Base-by-base conservation (phyloP, 2,113 vertebrate species). In the Rhombomys opimus region DNA sequence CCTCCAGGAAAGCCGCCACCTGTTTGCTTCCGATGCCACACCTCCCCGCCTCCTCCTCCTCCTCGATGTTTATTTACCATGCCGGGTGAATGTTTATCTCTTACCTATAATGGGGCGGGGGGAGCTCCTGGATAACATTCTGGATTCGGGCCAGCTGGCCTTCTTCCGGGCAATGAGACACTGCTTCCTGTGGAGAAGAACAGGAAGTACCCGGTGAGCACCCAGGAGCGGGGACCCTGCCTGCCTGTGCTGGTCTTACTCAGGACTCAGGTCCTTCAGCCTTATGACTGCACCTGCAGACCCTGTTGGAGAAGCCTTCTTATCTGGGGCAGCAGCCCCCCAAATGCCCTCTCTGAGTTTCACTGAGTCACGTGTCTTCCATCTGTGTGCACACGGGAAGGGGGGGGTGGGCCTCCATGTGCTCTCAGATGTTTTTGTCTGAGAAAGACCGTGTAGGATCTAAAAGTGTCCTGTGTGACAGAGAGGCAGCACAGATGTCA, bases 91-190 rank as follows among this genome's bases (percentile, higher is more conserved):
- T 3, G 6, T 12, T 86, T 61, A 25, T 77, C 41, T 97, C 97
- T 98, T 98, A 99, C 99, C 99, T 99, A 97, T 99, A 99, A 98
- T 99, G 99, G 3, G 99, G 97, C 7, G 97, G 98, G 6, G 99
- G 99, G 81, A 99, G 99, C 96, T 99, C 99, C 98, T 99, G 99
- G 98, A 99, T 99, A 98, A 99, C 99, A 98, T 98, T 99, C 97
- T 99, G 99, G 96, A 99, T 98, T 97, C 98, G 98, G 85, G 98
- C 97, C 97, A 99, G 97, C 91, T 99, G 99, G 95, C 99, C 99
- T 3, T 99, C 99, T 96, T 99, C 98, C 0, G 99, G 99, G 89
- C 99, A 99, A 94, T 98, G 98, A 0, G 98, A 99, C 91, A 99
- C 98, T 0, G 99, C 99, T 91, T 99, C 99, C 99, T 99, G 96